Evolutionary conservation across 2,888 invertebrate species (phyloP).

Genomic region (Alentia gelatinosa): DNA sequence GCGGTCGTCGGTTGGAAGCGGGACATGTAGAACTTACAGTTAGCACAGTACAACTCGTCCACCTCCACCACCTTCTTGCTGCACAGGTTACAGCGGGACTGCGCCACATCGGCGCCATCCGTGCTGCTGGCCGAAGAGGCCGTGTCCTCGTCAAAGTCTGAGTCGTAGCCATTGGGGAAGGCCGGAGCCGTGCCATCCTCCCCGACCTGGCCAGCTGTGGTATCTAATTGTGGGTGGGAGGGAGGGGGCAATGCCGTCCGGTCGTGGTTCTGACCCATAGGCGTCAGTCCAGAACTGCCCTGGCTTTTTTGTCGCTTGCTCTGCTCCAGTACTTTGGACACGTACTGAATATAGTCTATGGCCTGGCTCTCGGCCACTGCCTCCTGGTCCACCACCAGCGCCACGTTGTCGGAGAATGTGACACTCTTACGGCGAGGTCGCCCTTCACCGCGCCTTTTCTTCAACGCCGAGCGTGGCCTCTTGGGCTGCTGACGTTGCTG

Average conservation of each 20-base stretch:
- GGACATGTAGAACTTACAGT: slow-evolving; percentile 58
- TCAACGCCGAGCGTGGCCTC: background rate
- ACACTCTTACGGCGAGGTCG: slow-evolving; percentile 41
- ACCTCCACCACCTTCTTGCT: slow-evolving; percentile 53
- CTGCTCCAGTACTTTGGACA: slow-evolving; percentile 39
- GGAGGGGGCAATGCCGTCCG: background rate
- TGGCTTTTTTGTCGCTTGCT: background rate
- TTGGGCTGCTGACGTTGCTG: background rate
- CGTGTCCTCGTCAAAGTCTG: slow-evolving; percentile 59
- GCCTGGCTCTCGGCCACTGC: background rate
- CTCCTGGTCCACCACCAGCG: slow-evolving; percentile 23
- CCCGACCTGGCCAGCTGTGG: background rate
- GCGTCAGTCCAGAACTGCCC: too few relatives aligned
- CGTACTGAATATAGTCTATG: slow-evolving; percentile 54
- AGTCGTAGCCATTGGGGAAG: slow-evolving; percentile 53
- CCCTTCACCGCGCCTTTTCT: slow-evolving; percentile 19
- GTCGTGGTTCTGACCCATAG: slow-evolving; percentile 15
- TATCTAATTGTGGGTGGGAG: background rate
- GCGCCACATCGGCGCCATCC: background rate
- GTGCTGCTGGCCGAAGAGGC: slow-evolving; percentile 51
- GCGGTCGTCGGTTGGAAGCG: slow-evolving; percentile 39
- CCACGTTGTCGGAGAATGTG: slow-evolving; percentile 53
- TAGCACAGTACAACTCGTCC: slow-evolving; percentile 30
- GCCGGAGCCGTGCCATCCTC: background rate
- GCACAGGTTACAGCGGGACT: slow-evolving; percentile 53